Evolutionary conservation across 1,140 invertebrate species (phyloP), one percentile per base, ranked within the genome.

Genomic region (Lepidurus apus): DNA sequence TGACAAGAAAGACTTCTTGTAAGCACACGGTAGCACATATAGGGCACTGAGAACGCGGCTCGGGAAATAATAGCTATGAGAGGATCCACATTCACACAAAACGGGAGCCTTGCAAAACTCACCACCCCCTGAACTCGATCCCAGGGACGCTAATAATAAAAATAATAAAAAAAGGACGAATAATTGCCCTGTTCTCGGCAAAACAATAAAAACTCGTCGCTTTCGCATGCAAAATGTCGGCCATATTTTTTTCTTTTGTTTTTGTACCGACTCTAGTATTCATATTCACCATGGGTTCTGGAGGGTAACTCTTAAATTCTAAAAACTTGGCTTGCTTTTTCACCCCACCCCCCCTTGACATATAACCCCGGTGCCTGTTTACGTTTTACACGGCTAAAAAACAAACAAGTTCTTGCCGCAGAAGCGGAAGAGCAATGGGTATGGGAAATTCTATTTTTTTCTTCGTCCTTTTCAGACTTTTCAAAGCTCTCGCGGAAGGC

Each of bases 1-100:
- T 65, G 53, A 65, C 53, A 65, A 65, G 21, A 65, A 65, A 65
- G 53, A 65, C 53, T 21, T 21, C 53, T 65, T 65, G 53, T 65
- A 21, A 34, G 17, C 53, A n/a, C 53, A 65, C 53, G 53, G 53
- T 65, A 65, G 17, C 53, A 65, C 53, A 65, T 65, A 13, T 65
- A 21, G 21, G 17, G 53, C 53, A 65, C 21, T 65, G n/a, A 65
- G 53, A 65, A 65, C 21, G 53, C 17, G 17, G 53, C 53, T 65
- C 34, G 34, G 53, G 21, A 65, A 65, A 65, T 65, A 65, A 65
- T 65, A 65, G 53, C 53, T 65, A 65, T 65, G 17, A n/a, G 34
- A 34, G 53, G 53, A 65, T n/a, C 53, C 17, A 7, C 21, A 21
- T 13, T n/a, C 53, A 65, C 53, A 65, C 53, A 65, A 65, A 21